Evolutionary conservation across 2,797 vertebrate species (phyloP).

Genomic region (Stomatorhinus walkeri): DNA sequence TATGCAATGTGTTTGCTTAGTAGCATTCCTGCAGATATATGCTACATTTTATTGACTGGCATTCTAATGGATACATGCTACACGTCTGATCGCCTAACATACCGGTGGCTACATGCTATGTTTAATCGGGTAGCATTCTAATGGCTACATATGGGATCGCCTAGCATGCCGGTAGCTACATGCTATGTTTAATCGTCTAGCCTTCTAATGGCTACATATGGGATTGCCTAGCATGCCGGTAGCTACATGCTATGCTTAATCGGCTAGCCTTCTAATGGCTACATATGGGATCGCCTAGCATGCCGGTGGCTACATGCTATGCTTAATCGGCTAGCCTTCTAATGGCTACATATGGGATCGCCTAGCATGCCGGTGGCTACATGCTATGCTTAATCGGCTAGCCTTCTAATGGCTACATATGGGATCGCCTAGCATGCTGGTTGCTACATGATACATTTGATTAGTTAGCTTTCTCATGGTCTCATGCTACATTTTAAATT

Average conservation of each 20-base stretch:
- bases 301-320: neutral
- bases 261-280: neutral
- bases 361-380: neutral
- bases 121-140: neutral
- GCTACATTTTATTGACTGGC: neutral
- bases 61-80: neutral
- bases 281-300: neutral
- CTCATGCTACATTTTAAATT: neutral
- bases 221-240: neutral
- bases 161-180: neutral
- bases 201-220: neutral
- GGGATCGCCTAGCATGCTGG: neutral
- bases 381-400: neutral
- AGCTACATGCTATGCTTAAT: neutral
- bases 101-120: neutral
- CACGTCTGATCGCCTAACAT: neutral
- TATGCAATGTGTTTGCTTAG: neutral
- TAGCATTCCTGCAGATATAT: neutral
- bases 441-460: neutral
- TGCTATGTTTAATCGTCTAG: neutral
- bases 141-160: neutral
- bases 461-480: neutral
- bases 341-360: neutral
- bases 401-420: neutral
- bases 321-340: neutral